Base-by-base conservation (phyloP, 1,140 invertebrate genomes). In the Aphis gossypii region DNA sequence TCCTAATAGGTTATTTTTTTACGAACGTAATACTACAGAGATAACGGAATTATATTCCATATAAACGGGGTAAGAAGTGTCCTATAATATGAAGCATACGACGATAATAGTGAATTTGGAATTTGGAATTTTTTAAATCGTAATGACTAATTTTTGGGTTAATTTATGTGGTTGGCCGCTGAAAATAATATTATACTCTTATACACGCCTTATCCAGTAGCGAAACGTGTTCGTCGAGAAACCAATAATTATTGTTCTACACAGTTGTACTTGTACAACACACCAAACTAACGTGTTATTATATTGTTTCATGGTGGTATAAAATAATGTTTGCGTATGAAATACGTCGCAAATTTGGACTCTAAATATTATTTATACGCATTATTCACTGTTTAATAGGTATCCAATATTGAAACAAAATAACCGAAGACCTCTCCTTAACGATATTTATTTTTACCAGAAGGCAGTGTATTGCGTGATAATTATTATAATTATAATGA, bases 401-500 rank as follows among this genome's bases (percentile, higher is more conserved):
- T n/a, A 18, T n/a, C 60, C 60, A 18, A 76, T 76, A 76, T 76
- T 5, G 60, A 76, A 76, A 76, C 60, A n/a, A 14, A 76, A 76
- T n/a, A 76, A 38, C 38, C 35, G 2, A 83, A 44, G 41, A 84
- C 23, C 38, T 83, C 38, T 83, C 76, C 76, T 41, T 44, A 44
- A 44, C 8, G 83, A 41, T 84, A 23, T 84, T 84, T 83, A 20
- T 60, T n/a, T n/a, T 76, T 76, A 76, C 30, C 60, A 18, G 30
- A 5, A 60, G 60, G 60, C 11, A 14, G 30, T 30, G 0, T 68
- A n/a, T 68, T 30, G n/a, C 14, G 60, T 18, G n/a, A 35, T 76
- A 76, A 76, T 76, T 76, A 76, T 76, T 76, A 76, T 76, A 76
- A 76, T 76, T 76, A 76, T 18, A n/a, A 18, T 76, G 60, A 76